Evolutionary conservation across 2,888 invertebrate genomes (phyloP), one percentile per base, ranked within the genome.

Genomic region (Sesia bembeciformis): DNA sequence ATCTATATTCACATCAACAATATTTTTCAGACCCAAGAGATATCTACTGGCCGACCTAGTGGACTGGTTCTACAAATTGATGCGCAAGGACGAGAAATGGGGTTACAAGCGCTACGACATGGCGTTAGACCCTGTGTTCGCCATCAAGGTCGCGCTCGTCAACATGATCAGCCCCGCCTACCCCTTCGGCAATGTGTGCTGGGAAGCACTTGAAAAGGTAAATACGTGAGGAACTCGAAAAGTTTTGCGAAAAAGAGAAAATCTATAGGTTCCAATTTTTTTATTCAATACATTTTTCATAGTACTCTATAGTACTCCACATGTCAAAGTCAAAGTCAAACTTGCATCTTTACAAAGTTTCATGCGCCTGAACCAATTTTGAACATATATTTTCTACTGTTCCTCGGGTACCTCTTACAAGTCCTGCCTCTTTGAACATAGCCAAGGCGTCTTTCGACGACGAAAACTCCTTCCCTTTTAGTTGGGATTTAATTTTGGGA

Each of bases 191-290:
- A 88, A 91, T 63, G 74, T 97, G 52, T 93, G 93, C 65, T 93
- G 94, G 92, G 97, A 97, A 70, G 92, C 93, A 57, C 74, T 98
- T 52, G 97, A 98, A 86, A 91, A 91, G 84, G 95, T 94, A 88
- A 74, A 56, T 40, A 6, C 23, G n/a, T n/a, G 2, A 43, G 7
- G 7, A 40, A 6, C 23, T 23, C 23, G 23, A 2, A 23, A 23
- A 23, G 23, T 23, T 23, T 23, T 23, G 23, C 23, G 23, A 23
- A 46, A 8, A 46, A 46, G 46, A n/a, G 2, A 23, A 46, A 8
- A 46, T 46, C 23, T n/a, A 46, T 46, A 7, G 46, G 0, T 23
- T 46, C 7, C 0, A n/a, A 6, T 43, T 4, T 7, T 43, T 43
- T 6, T 43, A n/a, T 43, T n/a, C n/a, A n/a, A n/a, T 1, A 42